Evolutionary conservation across 2,888 invertebrate species (phyloP), one percentile per base, ranked within the genome.

Genomic region (Nasonia oneida): DNA sequence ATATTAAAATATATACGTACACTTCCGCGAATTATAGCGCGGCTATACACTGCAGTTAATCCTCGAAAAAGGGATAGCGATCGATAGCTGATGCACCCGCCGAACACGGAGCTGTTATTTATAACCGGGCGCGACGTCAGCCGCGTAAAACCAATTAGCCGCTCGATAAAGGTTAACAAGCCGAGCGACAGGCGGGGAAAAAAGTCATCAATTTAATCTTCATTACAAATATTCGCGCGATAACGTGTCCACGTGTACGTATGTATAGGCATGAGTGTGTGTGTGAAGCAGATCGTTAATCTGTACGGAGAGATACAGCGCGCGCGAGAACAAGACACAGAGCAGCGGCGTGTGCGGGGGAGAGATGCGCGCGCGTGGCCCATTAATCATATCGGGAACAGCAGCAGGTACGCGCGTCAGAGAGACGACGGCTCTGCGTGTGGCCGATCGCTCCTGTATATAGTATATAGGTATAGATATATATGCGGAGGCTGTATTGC

Each of bases 331-430:
- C 74, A 74, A 71, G 71, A 50, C 74, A 42, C 47, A 37, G 37
- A 23, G 14, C 70, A 15, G 47, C 1, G 10, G 57, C 37, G 37
- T 37, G 23, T n/a, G 78, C 39, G 15, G 23, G 12, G 61, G 18
- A 39, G 23, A n/a, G 74, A 74, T 42, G 29, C 42, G 29, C 42
- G 15, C 23, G 50, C 50, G 57, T 61, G 57, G 57, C 57, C 76
- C 78, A 78, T 78, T 78, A 78, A 67, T 78, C 78, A 78, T 42
- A 78, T 78, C 78, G 78, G 78, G 37, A 61, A 47, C 78, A 78
- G 64, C 78, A 42, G 78, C 57, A 53, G 53, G 18, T 18, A 57
- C 29, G 42, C 64, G 78, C 64, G 64, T 78, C 64, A 23, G 78
- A 29, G 78, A n/a, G 12, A 64, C 18, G 12, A 64, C 18, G 23